These are phyloP conservation scores for Drosophila nr. perissopoda DNA, from an alignment of 2,888 invertebrate species.

Conservation along the genomic window DNA sequence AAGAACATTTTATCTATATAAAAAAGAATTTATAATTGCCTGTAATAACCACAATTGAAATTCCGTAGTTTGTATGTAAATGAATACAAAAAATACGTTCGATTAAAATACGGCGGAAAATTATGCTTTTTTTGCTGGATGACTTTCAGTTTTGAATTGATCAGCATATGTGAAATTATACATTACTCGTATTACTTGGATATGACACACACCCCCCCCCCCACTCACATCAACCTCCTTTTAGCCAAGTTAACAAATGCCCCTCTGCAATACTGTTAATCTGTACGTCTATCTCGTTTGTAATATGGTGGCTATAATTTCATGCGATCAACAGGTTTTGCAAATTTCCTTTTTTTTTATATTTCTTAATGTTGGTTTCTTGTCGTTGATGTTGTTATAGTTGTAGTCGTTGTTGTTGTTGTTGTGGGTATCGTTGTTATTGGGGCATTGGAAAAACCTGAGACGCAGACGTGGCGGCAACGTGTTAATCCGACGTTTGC, in stretches of 20 bases:
- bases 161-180: slow-evolving; percentile 25
- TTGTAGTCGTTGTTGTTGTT: neutral
- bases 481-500: slow-evolving; percentile 68
- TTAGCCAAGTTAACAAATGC: neutral
- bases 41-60: neutral
- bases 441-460: slow-evolving; percentile 38
- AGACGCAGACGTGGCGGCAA: slow-evolving; percentile 37
- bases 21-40: neutral
- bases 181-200: slow-evolving; percentile 25
- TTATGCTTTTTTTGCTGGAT: neutral
- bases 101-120: neutral
- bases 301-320: slow-evolving; percentile 52
- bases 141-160: slow-evolving; percentile 32
- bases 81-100: neutral
- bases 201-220: neutral
- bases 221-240: neutral
- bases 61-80: neutral
- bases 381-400: neutral
- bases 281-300: slow-evolving; percentile 38
- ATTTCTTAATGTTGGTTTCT: slow-evolving; percentile 41
- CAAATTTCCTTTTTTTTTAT: slow-evolving; percentile 44
- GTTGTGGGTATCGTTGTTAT: neutral
- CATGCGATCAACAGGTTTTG: slow-evolving; percentile 65
- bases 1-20: neutral
- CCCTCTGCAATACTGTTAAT: neutral